Base-by-base conservation (phyloP, 2,797 vertebrate species). In the Falco columbarius region DNA sequence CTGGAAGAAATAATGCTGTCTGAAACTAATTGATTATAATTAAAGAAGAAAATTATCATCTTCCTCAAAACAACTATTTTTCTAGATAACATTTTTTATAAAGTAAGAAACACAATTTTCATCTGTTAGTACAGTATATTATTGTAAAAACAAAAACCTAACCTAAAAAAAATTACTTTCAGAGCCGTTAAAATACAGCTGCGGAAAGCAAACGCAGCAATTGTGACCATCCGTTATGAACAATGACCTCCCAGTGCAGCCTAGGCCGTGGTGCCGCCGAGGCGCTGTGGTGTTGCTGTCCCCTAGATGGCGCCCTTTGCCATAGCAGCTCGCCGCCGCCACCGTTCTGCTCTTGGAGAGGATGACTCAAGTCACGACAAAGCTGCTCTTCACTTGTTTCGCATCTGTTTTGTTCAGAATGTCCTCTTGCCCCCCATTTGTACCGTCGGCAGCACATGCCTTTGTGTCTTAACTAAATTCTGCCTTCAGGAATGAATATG, bases 221-320 rank as follows among this genome's bases (percentile, higher is more conserved):
- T 8, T 47, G 8, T 81, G 54, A 14, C 42, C 51, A 6, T 62
- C 47, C 47, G 0, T 14, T 22, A 7, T 2, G 52, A 51, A 10
- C 11, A 46, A 23, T 13, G 15, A 58, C 55, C 46, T 27, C 2
- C 12, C 34, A 13, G 49, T 16, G 34, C 38, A 7, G 36, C 5
- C 10, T 8, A 11, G 0, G 5, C 11, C 10, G 9, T 23, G n/a
- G 22, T 12, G 38, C 47, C 21, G 30, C 3, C 3, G 16, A 27
- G 75, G 19, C 30, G 62, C 71, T 59, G 40, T n/a, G 32, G 58
- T 6, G 7, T 47, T 58, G 26, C 17, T 74, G 59, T 34, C 94
- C 96, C 52, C 92, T 96, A 96, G 96, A 81, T 96, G 97, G 93
- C 90, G 58, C 30, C 61, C 73, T 96, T 79, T 54, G 79, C 95